Percentiles rank a stretch among this genome's conserved stretches.
Evolutionary conservation across 1,140 invertebrate genomes (phyloP).

Genomic region (Tetragnatha versicolor): DNA sequence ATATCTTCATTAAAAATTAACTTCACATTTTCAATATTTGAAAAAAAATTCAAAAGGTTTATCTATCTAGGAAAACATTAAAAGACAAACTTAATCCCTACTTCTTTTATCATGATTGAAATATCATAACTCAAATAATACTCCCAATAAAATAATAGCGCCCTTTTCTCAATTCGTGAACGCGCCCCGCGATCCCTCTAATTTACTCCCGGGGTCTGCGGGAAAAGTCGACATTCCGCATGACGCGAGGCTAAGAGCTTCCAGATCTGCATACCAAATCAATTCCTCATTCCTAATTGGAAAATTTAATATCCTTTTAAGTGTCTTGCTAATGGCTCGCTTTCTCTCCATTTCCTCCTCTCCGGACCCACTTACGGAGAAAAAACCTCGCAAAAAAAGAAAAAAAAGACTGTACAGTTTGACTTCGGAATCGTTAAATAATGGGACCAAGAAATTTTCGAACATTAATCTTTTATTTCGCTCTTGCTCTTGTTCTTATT

Average conservation of each 20-base stretch:
- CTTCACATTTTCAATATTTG: too few species aligned
- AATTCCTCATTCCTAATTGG: slow-evolving; percentile 56
- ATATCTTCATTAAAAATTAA: too few species aligned
- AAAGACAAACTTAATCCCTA: too few species aligned
- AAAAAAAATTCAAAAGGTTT: too few species aligned
- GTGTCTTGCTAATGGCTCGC: slow-evolving; percentile 51
- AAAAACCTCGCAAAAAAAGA: slow-evolving; percentile 25
- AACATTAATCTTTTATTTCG: slow-evolving; percentile 55
- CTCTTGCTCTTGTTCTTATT: slow-evolving; percentile 13
- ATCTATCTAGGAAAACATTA: too few species aligned
- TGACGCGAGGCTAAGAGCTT: slow-evolving; percentile 38
- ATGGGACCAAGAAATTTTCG: slow-evolving; percentile 44
- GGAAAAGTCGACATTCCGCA: slow-evolving; percentile 25
- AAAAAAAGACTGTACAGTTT: slow-evolving; percentile 22
- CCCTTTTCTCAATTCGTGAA: neutral
- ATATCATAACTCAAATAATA: too few species aligned
- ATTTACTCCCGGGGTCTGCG: slow-evolving; percentile 38
- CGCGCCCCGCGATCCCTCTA: slow-evolving; percentile 34
- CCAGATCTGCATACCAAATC: slow-evolving; percentile 54
- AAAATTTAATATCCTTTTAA: slow-evolving; percentile 56
- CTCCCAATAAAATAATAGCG: too few species aligned
- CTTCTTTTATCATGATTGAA: too few species aligned
- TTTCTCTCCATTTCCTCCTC: too few species aligned
- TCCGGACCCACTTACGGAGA: neutral
- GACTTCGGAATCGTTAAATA: slow-evolving; percentile 50